Evolutionary conservation across 2,113 vertebrate species (phyloP).

Genomic region (Tenrec ecaudatus): DNA sequence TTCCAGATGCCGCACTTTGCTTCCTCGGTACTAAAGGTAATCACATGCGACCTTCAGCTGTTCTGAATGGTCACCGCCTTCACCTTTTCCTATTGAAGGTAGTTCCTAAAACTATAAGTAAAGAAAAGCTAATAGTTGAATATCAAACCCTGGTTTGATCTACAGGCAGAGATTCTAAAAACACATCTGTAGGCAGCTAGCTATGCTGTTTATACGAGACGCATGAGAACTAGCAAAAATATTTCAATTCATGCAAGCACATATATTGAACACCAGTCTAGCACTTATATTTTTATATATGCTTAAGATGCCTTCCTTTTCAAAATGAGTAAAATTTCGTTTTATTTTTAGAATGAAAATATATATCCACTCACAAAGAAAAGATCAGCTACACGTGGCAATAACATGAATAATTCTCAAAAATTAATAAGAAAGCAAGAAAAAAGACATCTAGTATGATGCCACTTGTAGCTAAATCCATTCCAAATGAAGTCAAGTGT

Average conservation of each 20-base stretch:
- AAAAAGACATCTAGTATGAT: not conserved
- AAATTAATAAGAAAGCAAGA: not conserved
- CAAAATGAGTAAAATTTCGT: not conserved
- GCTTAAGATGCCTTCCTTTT: not conserved
- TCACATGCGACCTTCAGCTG: not conserved
- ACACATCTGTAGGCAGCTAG: not conserved
- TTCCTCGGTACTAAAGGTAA: not conserved
- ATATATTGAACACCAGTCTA: not conserved
- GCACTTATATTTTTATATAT: not conserved
- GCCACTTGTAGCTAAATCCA: constrained; percentile 36
- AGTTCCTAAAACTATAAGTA: not conserved
- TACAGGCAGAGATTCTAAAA: not conserved
- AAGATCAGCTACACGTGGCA: not conserved
- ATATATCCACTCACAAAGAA: constrained; percentile 13
- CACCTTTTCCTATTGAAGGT: not conserved
- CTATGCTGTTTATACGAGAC: not conserved
- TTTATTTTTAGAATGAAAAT: constrained; percentile 16
- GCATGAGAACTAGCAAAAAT: not conserved
- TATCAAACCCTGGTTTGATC: not conserved
- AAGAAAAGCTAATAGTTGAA: not conserved
- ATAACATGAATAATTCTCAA: not conserved
- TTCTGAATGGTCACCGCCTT: not conserved
- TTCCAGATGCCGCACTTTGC: not conserved
- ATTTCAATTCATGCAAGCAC: not conserved
- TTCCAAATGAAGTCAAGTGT: not conserved